These are phyloP conservation scores for Enteromius argenteus DNA, from an alignment of 2,797 vertebrate genomes.

Conservation along the genomic window DNA sequence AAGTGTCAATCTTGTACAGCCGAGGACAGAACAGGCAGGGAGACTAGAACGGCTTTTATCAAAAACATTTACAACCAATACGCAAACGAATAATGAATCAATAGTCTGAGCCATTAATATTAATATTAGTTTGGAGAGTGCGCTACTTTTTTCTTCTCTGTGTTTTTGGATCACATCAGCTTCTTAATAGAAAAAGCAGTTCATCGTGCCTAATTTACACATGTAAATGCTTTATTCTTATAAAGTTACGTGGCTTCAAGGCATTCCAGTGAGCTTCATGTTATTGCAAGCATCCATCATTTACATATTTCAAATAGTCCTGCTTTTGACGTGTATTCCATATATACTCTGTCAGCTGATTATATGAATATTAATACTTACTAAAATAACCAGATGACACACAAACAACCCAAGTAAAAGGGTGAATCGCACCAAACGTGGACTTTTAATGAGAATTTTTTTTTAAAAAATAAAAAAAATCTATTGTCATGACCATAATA, in stretches of 20 bases:
- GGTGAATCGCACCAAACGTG: neutral
- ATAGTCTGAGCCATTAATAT: conserved; percentile 56
- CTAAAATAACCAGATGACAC: neutral
- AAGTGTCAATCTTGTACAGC: conserved; percentile 77
- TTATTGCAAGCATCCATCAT: neutral
- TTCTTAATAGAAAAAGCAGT: conserved; percentile 5
- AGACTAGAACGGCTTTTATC: conserved; percentile 59
- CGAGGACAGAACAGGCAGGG: conserved; percentile 65
- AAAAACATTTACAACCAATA: conserved; percentile 37
- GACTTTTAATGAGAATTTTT: neutral
- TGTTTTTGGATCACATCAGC: conserved; percentile 20
- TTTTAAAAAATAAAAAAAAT: neutral
- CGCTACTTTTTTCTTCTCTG: neutral
- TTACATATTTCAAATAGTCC: neutral
- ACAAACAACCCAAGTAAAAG: neutral
- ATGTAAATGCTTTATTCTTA: neutral
- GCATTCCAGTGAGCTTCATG: neutral
- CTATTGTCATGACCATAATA: neutral
- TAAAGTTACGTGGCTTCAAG: neutral
- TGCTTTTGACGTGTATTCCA: neutral
- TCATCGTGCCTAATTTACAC: neutral
- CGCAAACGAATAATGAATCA: conserved; percentile 51
- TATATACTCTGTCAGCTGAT: neutral
- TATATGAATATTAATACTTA: conserved; percentile 1
- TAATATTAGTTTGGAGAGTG: conserved; percentile 27